A percentile compares a stretch with the other conserved stretches of the same genome.
These are phyloP conservation scores for Clarias fuscus DNA, from an alignment of 2,797 vertebrate species.

Conservation along the genomic window DNA sequence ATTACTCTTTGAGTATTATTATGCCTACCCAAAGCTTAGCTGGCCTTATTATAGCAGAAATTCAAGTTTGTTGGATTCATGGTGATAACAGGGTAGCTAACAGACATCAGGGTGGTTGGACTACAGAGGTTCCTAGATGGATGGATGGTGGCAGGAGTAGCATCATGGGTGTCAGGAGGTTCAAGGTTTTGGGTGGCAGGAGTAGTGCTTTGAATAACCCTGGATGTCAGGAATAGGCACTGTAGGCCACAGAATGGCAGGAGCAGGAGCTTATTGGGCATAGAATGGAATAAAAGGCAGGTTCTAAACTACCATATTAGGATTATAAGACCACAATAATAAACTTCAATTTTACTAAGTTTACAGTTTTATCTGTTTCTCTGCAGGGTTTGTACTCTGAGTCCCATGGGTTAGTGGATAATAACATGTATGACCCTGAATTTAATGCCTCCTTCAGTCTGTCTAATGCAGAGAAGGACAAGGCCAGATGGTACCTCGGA, in stretches of 20 bases:
- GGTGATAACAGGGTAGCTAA: not conserved
- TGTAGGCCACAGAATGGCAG: not conserved
- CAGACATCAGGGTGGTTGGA: not conserved
- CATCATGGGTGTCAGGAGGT: not conserved
- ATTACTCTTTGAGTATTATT: not conserved
- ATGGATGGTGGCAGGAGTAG: not conserved
- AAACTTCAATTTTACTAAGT: not conserved
- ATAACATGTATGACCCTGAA: slow-evolving; percentile 76
- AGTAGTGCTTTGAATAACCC: not conserved
- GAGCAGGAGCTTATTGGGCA: not conserved
- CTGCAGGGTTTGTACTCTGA: slow-evolving; percentile 77
- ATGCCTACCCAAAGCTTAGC: not conserved
- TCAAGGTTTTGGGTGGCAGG: not conserved
- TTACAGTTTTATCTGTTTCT: not conserved
- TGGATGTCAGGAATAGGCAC: too few species aligned
- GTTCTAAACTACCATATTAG: too few species aligned
- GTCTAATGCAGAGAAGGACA: slow-evolving; percentile 70
- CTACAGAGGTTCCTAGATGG: too few species aligned
- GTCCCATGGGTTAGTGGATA: slow-evolving; percentile 79
- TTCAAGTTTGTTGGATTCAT: not conserved
- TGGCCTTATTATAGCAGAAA: not conserved
- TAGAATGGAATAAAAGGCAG: too few species aligned
- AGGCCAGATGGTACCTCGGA: slow-evolving; percentile 76
- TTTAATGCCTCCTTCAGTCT: slow-evolving; percentile 74
- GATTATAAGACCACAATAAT: not conserved